Evolutionary conservation across 1,140 invertebrate genomes (phyloP).

Genomic region (Magallana angulata): DNA sequence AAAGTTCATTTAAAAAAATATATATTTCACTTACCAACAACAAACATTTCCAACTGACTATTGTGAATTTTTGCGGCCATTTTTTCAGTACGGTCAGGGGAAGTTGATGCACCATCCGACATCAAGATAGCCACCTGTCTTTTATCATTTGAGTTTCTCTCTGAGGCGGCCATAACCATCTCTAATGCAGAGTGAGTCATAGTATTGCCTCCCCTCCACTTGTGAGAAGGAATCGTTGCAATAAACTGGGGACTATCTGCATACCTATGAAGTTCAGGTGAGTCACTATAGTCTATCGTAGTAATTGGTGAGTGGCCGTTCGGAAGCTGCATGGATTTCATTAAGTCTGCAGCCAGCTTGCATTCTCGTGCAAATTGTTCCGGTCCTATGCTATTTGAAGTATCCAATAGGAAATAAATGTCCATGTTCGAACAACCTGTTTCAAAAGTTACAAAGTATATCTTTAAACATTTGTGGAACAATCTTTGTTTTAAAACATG

Average conservation of each 20-base stretch:
- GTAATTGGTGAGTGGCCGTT: neutral
- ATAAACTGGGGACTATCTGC: neutral
- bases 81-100: neutral
- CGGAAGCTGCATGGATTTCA: neutral
- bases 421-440: neutral
- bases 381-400: slow-evolving; percentile 20
- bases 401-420: slow-evolving; percentile 8
- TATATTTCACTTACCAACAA: neutral
- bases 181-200: neutral
- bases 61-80: neutral
- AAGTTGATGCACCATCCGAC: slow-evolving; percentile 8
- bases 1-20: too few species aligned
- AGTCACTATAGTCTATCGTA: neutral
- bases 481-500: too few species aligned
- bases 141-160: neutral
- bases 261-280: neutral
- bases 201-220: slow-evolving; percentile 8
- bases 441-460: neutral
- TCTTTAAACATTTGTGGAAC: too few species aligned
- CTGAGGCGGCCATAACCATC: neutral
- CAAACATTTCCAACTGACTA: neutral
- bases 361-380: neutral
- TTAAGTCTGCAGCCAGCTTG: neutral
- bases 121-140: neutral
- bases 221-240: neutral